These are phyloP conservation scores for Urosaurus nigricauda DNA, from an alignment of 2,797 vertebrate genomes.

Conservation along the genomic window DNA sequence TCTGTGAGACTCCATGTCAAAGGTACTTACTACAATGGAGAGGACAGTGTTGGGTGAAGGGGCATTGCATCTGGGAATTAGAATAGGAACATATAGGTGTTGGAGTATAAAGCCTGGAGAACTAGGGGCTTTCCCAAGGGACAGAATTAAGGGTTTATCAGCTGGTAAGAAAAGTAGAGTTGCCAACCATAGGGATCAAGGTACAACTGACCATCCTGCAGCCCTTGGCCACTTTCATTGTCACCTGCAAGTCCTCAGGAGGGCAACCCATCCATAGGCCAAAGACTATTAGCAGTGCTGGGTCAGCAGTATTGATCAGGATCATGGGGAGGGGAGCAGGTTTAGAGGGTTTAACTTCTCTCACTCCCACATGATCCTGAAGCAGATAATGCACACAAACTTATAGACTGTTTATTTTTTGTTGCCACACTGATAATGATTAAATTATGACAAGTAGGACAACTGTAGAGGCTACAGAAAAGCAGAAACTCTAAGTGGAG, in stretches of 20 bases:
- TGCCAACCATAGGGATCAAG: not conserved
- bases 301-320: not conserved
- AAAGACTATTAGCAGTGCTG: not conserved
- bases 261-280: not conserved
- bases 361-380: too few relatives aligned
- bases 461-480: not conserved
- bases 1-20: slow-evolving; percentile 93
- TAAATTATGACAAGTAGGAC: not conserved
- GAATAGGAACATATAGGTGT: not conserved
- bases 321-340: too few relatives aligned
- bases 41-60: not conserved
- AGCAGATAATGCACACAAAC: too few relatives aligned
- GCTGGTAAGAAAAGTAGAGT: not conserved
- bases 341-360: too few relatives aligned
- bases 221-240: not conserved
- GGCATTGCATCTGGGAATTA: not conserved
- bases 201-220: not conserved
- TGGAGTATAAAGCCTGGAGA: not conserved
- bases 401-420: not conserved
- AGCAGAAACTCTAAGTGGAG: not conserved
- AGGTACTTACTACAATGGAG: slow-evolving; percentile 79
- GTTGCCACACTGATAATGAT: not conserved
- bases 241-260: not conserved
- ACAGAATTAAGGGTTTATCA: not conserved
- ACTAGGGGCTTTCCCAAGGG: not conserved